Percentiles rank a stretch among this genome's conserved stretches.
These are phyloP conservation scores for Tridacna gigas DNA, from an alignment of 2,888 invertebrate genomes.

Conservation along the genomic window DNA sequence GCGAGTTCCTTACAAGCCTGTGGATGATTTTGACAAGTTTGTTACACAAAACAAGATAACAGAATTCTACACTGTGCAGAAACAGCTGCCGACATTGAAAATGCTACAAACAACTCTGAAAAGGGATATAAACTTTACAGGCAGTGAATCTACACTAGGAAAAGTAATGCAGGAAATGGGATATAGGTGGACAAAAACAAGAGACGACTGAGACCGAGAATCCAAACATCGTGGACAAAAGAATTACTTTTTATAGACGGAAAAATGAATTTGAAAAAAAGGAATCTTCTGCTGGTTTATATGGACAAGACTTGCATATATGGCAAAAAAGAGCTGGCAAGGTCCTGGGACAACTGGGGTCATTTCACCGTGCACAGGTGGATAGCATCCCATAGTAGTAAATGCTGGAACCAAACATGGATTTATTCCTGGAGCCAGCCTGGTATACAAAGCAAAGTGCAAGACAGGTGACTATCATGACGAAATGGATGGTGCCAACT, in stretches of 20 bases:
- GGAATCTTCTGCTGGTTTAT: constrained; percentile 28
- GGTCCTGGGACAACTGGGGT: constrained; percentile 11
- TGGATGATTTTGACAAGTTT: constrained; percentile 28
- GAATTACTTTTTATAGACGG: constrained; percentile 21
- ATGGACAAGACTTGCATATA: constrained; percentile 44
- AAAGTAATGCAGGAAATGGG: constrained; percentile 17
- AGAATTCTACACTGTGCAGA: constrained; percentile 28
- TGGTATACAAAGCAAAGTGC: too few relatives aligned
- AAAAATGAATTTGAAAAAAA: constrained; percentile 27
- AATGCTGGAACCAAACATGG: constrained; percentile 32
- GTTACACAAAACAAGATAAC: constrained; percentile 10
- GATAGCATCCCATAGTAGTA: constrained; percentile 40
- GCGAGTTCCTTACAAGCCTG: background rate
- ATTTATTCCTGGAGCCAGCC: too few relatives aligned
- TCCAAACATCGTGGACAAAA: constrained; percentile 8
- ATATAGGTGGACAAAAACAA: constrained; percentile 27
- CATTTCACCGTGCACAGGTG: constrained; percentile 14
- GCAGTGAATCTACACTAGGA: background rate
- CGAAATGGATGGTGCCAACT: background rate
- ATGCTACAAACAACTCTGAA: constrained; percentile 25
- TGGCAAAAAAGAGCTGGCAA: constrained; percentile 45
- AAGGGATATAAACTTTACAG: constrained; percentile 28
- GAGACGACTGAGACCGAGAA: constrained; percentile 35
- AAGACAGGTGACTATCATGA: background rate
- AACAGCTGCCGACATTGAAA: constrained; percentile 21